Conservation (phyloP, 2,113 vertebrate species). For the Crotalus tigris region DNA sequence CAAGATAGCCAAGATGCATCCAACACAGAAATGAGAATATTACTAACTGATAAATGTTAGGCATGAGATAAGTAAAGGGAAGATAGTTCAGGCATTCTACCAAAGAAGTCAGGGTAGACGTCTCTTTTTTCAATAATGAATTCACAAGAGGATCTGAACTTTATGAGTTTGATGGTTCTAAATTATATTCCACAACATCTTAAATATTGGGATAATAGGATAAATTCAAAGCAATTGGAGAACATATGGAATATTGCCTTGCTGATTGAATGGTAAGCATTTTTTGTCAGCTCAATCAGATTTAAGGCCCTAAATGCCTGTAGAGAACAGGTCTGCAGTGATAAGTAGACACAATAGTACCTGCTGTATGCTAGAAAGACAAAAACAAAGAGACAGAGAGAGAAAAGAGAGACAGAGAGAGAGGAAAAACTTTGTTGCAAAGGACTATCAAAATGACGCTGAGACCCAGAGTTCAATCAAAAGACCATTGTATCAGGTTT, state of each 20-base stretch:
- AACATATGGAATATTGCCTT: slow-evolving; percentile 56
- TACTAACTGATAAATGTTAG: slow-evolving; percentile 31
- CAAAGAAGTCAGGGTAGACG: slow-evolving; percentile 45
- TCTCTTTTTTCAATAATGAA: slow-evolving; percentile 50
- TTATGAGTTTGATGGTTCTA: slow-evolving; percentile 60
- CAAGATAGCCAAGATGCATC: slow-evolving; percentile 28
- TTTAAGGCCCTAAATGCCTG: slow-evolving; percentile 48
- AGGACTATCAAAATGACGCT: slow-evolving; percentile 18
- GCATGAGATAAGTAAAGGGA: slow-evolving; percentile 41
- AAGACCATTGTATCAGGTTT: slow-evolving; percentile 14
- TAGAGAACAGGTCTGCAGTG: slow-evolving; percentile 12
- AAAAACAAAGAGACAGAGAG: neutral
- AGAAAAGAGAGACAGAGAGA: too few relatives aligned
- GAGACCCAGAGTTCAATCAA: slow-evolving; percentile 31
- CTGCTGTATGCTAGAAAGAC: slow-evolving; percentile 17
- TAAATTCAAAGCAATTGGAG: slow-evolving; percentile 61
- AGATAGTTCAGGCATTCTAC: slow-evolving; percentile 41
- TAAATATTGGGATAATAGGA: slow-evolving; percentile 63
- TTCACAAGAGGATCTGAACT: slow-evolving; percentile 56
- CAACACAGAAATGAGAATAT: slow-evolving; percentile 28
- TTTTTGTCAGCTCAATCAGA: slow-evolving; percentile 57
- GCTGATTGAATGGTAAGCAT: slow-evolving; percentile 55
- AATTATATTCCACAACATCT: slow-evolving; percentile 60
- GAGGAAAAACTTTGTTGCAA: slow-evolving; percentile 41
- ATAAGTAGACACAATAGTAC: slow-evolving; percentile 19